Base-by-base conservation (phyloP, 2,113 vertebrate genomes). In the Heliornis fulica region DNA sequence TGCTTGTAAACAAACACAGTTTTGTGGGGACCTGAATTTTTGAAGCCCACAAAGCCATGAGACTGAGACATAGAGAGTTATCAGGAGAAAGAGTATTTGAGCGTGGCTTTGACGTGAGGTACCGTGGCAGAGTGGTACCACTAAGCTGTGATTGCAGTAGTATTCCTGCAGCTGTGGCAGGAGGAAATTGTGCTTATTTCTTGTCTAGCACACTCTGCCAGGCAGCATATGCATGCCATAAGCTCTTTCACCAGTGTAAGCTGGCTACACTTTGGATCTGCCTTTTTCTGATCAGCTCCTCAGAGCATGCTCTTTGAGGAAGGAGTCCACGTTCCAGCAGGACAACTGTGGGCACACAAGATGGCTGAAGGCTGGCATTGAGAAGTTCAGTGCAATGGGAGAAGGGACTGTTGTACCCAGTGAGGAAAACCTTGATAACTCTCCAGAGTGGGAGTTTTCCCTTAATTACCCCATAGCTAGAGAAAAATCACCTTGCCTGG, bases 281-380 rank as follows among this genome's bases (percentile, higher is more conserved):
- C 31, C 40, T 40, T 57, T 78, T 83, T 41, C 36, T 4, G 0
- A 31, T 9, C 36, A 12, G 23, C 34, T 79, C 48, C 36, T 66
- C 54, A 46, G 25, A 46, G 22, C 2, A 1, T 25, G 10, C 32
- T 46, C 13, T 77, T 72, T 75, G 19, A 71, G 28, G 6, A 81
- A 22, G 15, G 14, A 50, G 9, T 21, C 28, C 31, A 1, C 48
- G 28, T 36, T 75, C 38, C 61, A 84, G 32, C n/a, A 77, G 85
- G 21, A 81, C 16, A 21, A 6, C 23, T 5, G 2, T 5, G 26
- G 36, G 31, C 11, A 36, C 1, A 1, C 0, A 0, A 78, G n/a
- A 15, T 15, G 13, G 59, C 34, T 70, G 23, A 91, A 6, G 3
- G 32, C 22, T 72, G 64, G 31, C 50, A 43, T 0, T 8, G 34